These are phyloP conservation scores for Atopsyche davidsoni DNA, from an alignment of 1,140 invertebrate genomes.

Conservation along the genomic window DNA sequence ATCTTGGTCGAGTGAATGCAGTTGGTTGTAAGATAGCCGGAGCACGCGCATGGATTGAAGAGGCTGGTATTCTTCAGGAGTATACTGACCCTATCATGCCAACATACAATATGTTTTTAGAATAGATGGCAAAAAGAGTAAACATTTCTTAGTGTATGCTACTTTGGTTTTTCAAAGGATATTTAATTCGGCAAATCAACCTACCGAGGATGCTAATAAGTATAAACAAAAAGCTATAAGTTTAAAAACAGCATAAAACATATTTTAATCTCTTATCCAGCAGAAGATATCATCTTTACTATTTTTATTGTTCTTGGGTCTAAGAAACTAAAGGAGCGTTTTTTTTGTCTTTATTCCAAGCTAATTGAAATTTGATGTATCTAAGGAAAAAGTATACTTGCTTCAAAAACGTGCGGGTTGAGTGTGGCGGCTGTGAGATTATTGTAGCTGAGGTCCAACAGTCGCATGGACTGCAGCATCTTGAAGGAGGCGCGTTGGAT, in stretches of 20 bases:
- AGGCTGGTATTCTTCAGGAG: constrained; percentile 52
- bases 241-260: constrained; percentile 5
- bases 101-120: constrained; percentile 2
- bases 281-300: too few species aligned
- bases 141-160: too few species aligned
- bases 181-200: too few species aligned
- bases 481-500: constrained; percentile 58
- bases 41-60: constrained; percentile 54
- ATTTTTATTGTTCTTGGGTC: too few species aligned
- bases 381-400: constrained; percentile 36
- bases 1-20: constrained; percentile 61
- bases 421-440: constrained; percentile 51
- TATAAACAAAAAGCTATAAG: constrained; percentile 1
- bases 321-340: too few species aligned
- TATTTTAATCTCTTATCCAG: not conserved
- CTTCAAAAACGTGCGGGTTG: constrained; percentile 59
- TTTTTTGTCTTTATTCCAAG: not conserved
- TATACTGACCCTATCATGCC: constrained; percentile 58
- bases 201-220: too few species aligned
- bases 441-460: constrained; percentile 65
- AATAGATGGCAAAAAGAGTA: constrained; percentile 3
- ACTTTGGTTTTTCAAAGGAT: too few species aligned
- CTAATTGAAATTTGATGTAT: not conserved
- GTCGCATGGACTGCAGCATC: constrained; percentile 53
- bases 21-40: constrained; percentile 57